Evolutionary conservation across 2,888 invertebrate species (phyloP).

Genomic region (Hecatera dysodea): DNA sequence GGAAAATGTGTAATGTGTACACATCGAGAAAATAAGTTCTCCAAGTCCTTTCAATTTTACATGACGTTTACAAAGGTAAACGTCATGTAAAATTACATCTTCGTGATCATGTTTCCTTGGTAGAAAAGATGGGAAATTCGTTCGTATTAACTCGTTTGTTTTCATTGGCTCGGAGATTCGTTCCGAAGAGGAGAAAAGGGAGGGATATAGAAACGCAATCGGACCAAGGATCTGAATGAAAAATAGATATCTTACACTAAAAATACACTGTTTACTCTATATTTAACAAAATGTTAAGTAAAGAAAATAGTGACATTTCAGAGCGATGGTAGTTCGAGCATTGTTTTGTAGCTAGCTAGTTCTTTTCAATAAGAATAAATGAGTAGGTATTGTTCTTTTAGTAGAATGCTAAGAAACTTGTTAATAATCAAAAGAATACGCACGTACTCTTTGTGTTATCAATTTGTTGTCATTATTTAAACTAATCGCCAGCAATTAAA

Average conservation of each 20-base stretch:
- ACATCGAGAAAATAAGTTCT: constrained; percentile 25
- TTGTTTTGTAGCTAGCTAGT: neutral
- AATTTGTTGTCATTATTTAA: neutral
- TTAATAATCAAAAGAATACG: too few species aligned
- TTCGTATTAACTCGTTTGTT: constrained; percentile 59
- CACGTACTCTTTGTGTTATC: neutral
- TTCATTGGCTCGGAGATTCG: constrained; percentile 38
- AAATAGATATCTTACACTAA: constrained; percentile 8
- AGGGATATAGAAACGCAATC: neutral
- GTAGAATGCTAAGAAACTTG: neutral
- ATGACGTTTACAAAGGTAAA: constrained; percentile 3
- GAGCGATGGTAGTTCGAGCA: neutral
- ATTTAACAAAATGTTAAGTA: neutral
- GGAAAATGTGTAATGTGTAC: neutral
- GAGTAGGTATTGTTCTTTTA: neutral
- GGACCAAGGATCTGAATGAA: neutral
- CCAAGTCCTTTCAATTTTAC: constrained; percentile 29
- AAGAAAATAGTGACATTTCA: neutral
- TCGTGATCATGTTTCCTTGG: constrained; percentile 72
- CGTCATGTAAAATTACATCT: constrained; percentile 59
- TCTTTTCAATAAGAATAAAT: neutral
- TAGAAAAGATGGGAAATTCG: constrained; percentile 71
- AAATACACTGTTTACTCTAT: neutral
- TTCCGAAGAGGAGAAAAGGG: constrained; percentile 29
- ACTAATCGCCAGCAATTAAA: constrained; percentile 14